Base-by-base conservation (phyloP, 2,888 invertebrate species). In the Girardia tigrina region DNA sequence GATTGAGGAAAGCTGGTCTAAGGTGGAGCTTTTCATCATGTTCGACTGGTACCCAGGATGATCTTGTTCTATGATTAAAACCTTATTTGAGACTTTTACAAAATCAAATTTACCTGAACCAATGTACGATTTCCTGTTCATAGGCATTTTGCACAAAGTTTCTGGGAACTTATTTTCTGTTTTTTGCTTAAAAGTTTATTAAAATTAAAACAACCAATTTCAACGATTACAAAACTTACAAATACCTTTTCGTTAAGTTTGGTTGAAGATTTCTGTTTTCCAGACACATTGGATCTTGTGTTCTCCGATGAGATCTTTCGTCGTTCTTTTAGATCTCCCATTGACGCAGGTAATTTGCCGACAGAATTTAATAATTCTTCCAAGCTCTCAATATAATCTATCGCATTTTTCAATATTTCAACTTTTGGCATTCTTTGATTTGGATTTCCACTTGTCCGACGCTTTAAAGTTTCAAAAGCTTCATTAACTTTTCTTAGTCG, bases 401-500 rank as follows among this genome's bases (percentile, higher is more conserved):
- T 98, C 56, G 97, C 97, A 80, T 94, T 94, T 78, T 95, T 87
- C 42, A 98, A 87, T 79, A 98, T 97, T 85, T 98, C 97, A 78
- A 98, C 90, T 87, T 98, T 98, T 0, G 97, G 95, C 80, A 98
- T 87, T 75, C 97, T 87, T 81, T 97, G 97, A 82, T 92, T 94
- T 0, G 95, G 95, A 86, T 92, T 93, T 76, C 92, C 90, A 80
- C 94, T 91, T 0, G 97, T 94, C 75, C 95, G 86, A 81, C 91
- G 88, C 82, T 97, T 91, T 42, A 98, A 86, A 78, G 92, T 89
- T 85, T 98, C 97, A 84, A 97, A 98, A 0, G 97, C 97, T 84
- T 98, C 97, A 85, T 98, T 98, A 77, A 94, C 94, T 91, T 97
- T 95, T 82, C 94, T 87, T 75, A 98, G 87, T 78, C 97, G 87